Evolutionary conservation across 2,113 vertebrate species (phyloP).

Genomic region (Chaenogobius annularis): DNA sequence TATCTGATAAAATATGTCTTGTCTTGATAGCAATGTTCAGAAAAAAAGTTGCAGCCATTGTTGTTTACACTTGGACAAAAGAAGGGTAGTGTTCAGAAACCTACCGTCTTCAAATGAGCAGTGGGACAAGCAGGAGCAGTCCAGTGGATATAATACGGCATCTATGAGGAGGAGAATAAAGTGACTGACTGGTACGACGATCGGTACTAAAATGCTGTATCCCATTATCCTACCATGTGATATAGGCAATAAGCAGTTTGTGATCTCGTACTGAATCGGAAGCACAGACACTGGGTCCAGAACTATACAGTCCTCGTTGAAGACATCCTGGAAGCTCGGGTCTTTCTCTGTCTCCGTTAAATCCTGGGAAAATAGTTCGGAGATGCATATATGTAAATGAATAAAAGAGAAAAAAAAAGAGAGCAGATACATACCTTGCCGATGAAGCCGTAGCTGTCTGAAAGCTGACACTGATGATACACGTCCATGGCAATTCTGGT

Average conservation of each 20-base stretch:
- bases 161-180: slow-evolving; percentile 70
- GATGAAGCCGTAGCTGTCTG: slow-evolving; percentile 83
- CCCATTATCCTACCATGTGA: slow-evolving; percentile 71
- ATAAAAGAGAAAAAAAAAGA: not conserved
- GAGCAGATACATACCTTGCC: slow-evolving; percentile 78
- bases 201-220: not conserved
- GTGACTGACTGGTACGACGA: not conserved
- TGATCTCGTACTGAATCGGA: slow-evolving; percentile 88
- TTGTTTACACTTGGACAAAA: not conserved
- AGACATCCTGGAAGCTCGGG: slow-evolving; percentile 83
- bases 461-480: slow-evolving; percentile 92
- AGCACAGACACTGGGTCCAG: slow-evolving; percentile 85
- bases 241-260: slow-evolving; percentile 81
- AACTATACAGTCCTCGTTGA: slow-evolving; percentile 92
- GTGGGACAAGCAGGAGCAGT: slow-evolving; percentile 85
- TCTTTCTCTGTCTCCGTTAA: slow-evolving; percentile 80
- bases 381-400: not conserved
- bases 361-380: slow-evolving; percentile 52
- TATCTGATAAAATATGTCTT: too few species aligned
- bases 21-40: too few species aligned
- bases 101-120: slow-evolving; percentile 84
- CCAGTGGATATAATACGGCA: slow-evolving; percentile 81
- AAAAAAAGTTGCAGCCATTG: too few species aligned
- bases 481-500: slow-evolving; percentile 86
- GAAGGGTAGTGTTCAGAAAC: not conserved